Base-by-base conservation (phyloP, 1,140 invertebrate species). In the Caenorhabditis remanei region DNA sequence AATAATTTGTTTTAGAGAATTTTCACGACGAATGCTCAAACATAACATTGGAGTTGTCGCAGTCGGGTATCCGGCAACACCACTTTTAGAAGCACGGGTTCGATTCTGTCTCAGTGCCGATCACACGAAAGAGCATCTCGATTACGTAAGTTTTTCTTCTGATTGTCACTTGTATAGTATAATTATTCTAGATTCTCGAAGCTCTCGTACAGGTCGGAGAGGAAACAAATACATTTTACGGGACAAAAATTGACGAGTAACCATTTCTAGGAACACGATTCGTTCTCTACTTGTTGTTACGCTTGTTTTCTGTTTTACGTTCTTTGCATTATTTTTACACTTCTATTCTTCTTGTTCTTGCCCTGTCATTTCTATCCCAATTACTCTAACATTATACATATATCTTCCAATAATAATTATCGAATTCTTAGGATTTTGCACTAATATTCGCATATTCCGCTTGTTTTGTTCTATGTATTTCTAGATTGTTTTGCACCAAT, bases 41-140 rank as follows among this genome's bases (percentile, higher is more conserved):
- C 93, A 95, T 86, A 95, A 96, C 82, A 95, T 99, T 84, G 98
- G 97, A 24, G 95, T 95, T 11, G 97, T 99, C 4, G 97, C 97
- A 86, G 98, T 99, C 87, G 97, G 97, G 85, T 99, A 97, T 94
- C 98, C 98, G 85, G 98, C 98, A 50, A 99, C 97, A 32, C 96
- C 97, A 55, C 94, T 99, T 58, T 96, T 96, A 94, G 88, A 96
- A 93, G 96, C 96, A 32, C 95, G 98, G 92, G 97, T 97, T 87
- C 94, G 98, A 89, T 98, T 99, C 93, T 99, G 98, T 93, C 93
- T 99, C 48, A 98, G 97, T 53, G 97, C 98, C 67, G 95, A 96
- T 48, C 98, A 99, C 93, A 97, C 96, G 24, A 96, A 97, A 93
- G 96, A 96, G 94, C 97, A 98, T 94, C 94, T 99, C 79, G 97